A percentile compares a stretch with the other conserved stretches of the same genome.
These are phyloP conservation scores for Hydrolagus affinis DNA, from an alignment of 2,113 vertebrate species.

Conservation along the genomic window DNA sequence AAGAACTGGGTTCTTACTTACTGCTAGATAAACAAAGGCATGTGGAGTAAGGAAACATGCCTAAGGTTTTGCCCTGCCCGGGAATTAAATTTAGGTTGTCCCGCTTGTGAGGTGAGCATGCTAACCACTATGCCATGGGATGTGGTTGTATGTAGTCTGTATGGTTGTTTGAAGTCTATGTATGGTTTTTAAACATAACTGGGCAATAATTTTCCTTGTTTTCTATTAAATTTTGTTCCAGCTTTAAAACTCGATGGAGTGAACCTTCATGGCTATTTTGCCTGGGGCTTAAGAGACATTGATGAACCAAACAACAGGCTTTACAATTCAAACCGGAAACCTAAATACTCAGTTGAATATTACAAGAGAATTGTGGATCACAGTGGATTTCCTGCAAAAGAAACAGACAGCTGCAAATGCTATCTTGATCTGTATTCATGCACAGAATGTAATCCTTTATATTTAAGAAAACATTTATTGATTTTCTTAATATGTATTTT, in stretches of 20 bases:
- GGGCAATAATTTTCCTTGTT: neutral
- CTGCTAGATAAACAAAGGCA: no score
- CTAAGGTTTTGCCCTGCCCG: no score
- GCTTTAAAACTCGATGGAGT: slow-evolving; percentile 73
- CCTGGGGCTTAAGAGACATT: slow-evolving; percentile 80
- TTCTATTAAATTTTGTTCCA: slow-evolving; percentile 44
- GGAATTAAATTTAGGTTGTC: no score
- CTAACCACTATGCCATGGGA: no score
- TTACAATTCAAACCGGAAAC: slow-evolving; percentile 68
- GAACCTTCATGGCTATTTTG: slow-evolving; percentile 88
- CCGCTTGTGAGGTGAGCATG: no score
- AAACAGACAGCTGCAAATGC: slow-evolving; percentile 52
- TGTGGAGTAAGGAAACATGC: no score
- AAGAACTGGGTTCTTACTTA: no score
- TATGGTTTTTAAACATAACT: no score
- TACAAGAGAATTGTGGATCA: slow-evolving; percentile 77
- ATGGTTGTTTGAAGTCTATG: no score
- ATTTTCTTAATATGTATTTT: slow-evolving; percentile 71
- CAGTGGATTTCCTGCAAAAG: slow-evolving; percentile 68
- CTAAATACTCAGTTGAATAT: slow-evolving; percentile 72
- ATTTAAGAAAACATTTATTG: slow-evolving; percentile 65
- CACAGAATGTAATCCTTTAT: slow-evolving; percentile 52
- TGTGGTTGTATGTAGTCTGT: no score
- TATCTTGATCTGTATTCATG: slow-evolving; percentile 49
- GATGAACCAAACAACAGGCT: slow-evolving; percentile 76